Conservation (phyloP, 2,888 invertebrate species). For the Platycheirus albimanus region DNA sequence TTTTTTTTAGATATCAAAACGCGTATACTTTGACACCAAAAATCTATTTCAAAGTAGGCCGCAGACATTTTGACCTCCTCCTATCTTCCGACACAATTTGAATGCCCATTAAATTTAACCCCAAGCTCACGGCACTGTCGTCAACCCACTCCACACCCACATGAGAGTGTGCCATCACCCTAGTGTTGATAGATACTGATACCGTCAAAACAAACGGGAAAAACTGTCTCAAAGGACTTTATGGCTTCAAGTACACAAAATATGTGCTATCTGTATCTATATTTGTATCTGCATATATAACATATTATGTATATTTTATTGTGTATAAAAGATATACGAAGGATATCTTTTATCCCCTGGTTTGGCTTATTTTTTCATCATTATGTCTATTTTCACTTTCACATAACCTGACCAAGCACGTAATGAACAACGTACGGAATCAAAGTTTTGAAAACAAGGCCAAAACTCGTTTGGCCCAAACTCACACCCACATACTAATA, state of each 20-base stretch:
- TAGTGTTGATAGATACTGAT: background rate
- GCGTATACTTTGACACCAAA: background rate
- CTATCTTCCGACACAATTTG: background rate
- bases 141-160: background rate
- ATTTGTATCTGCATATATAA: too few relatives aligned
- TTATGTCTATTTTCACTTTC: constrained; percentile 25
- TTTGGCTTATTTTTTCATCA: background rate
- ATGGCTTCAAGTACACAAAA: background rate
- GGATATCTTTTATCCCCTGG: background rate
- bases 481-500: constrained; percentile 8
- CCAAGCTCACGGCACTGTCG: background rate
- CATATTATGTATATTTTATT: too few relatives aligned
- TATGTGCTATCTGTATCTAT: background rate
- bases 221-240: constrained; percentile 20
- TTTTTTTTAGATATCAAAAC: background rate
- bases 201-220: constrained; percentile 9
- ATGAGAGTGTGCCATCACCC: background rate
- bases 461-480: constrained; percentile 45
- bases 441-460: constrained; percentile 15
- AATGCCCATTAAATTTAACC: constrained; percentile 13
- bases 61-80: constrained; percentile 14
- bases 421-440: constrained; percentile 33
- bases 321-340: background rate
- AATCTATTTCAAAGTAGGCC: background rate
- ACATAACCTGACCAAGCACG: constrained; percentile 47